phyloP scores from a whole-genome alignment of 2,797 vertebrate species.

The Falco concolor region DNA sequence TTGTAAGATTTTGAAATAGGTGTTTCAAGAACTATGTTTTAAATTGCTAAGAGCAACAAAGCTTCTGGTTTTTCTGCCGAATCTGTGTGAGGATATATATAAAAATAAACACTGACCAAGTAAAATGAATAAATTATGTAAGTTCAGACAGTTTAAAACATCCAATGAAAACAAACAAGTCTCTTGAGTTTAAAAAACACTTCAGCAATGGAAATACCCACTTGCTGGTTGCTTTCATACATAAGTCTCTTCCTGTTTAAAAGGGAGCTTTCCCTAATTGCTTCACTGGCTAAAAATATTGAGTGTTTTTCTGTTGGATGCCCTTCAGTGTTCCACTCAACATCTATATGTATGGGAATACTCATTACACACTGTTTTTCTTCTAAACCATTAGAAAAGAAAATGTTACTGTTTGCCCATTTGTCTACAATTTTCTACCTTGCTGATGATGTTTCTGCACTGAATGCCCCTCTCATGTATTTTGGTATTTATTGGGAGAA shows the following conservation, averaged over 20 bases:
- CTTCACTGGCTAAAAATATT: background rate
- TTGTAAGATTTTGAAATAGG: background rate
- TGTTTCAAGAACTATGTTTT: background rate
- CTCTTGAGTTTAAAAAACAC: background rate
- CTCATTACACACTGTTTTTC: background rate
- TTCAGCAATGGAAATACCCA: background rate
- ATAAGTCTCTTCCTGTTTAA: background rate
- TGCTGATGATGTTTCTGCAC: background rate
- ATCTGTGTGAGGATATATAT: background rate
- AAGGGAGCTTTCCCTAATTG: background rate
- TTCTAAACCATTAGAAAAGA: background rate
- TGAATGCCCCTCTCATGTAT: background rate
- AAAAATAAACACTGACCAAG: background rate
- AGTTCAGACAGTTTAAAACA: background rate
- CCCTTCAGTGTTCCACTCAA: background rate
- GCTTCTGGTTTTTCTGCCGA: background rate
- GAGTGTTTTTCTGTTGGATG: background rate
- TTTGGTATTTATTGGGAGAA: background rate
- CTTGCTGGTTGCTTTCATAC: background rate
- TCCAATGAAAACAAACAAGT: background rate
- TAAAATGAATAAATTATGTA: background rate
- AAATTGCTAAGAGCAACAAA: background rate
- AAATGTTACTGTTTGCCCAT: background rate
- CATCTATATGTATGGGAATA: background rate
- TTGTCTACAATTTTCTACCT: background rate